phyloP scores from a whole-genome alignment of 2,888 invertebrate species.

The Cantharis rustica region DNA sequence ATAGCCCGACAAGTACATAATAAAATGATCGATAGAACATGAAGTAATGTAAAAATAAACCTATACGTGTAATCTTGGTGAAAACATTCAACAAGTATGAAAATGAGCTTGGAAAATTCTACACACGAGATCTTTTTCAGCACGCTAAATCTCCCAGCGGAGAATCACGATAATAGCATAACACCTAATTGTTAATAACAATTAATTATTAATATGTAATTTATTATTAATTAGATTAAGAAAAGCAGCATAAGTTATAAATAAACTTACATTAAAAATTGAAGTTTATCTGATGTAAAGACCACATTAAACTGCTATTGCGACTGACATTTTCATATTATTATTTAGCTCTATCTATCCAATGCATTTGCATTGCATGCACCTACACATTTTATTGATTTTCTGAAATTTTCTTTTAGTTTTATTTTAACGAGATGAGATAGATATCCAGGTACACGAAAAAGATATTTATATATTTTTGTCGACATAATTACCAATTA shows the following conservation, averaged over 20 bases:
- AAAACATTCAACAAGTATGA: neutral
- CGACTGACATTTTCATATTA: neutral
- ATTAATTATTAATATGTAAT: neutral
- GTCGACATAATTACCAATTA: neutral
- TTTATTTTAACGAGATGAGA: neutral
- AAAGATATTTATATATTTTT: neutral
- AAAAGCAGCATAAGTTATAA: neutral
- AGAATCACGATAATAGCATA: neutral
- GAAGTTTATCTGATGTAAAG: neutral
- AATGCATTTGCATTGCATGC: neutral
- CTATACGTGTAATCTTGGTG: neutral
- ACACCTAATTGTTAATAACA: no score
- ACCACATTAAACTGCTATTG: neutral
- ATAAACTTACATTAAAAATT: neutral
- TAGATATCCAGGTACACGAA: neutral
- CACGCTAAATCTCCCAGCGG: neutral
- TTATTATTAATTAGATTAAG: neutral
- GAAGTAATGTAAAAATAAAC: neutral
- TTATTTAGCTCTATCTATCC: neutral
- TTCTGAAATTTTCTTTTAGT: neutral
- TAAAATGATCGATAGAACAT: neutral
- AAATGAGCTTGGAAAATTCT: neutral
- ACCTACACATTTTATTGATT: neutral
- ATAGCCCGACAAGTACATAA: neutral
- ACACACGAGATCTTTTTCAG: neutral